phyloP scores from a whole-genome alignment of 2,888 invertebrate species.

The Carcina quercana region DNA sequence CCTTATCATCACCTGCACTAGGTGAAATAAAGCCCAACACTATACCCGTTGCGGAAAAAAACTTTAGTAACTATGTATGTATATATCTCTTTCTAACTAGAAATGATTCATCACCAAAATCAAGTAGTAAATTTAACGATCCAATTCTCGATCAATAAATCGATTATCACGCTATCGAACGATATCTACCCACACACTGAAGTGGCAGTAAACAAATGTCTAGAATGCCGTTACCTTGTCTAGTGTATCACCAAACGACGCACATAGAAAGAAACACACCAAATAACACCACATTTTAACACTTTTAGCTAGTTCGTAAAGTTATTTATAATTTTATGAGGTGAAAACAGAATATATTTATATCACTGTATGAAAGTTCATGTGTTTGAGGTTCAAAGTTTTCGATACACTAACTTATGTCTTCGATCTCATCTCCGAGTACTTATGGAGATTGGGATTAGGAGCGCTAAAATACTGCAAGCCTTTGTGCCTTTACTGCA shows the following conservation, averaged over 20 bases:
- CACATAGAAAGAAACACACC: conserved; percentile 35
- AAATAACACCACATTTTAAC: conserved; percentile 36
- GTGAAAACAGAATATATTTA: conserved; percentile 14
- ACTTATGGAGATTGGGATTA: conserved; percentile 46
- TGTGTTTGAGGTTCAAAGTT: conserved; percentile 44
- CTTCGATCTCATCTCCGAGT: conserved; percentile 43
- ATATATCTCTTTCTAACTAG: too few species aligned
- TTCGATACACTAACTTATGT: conserved; percentile 64
- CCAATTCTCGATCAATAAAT: background rate
- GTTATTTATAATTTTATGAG: conserved; percentile 7
- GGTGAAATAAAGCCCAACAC: too few species aligned
- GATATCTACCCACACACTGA: conserved; percentile 4
- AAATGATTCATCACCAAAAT: too few species aligned
- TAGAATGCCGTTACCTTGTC: conserved; percentile 17
- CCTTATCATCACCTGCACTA: too few species aligned
- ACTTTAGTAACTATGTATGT: too few species aligned
- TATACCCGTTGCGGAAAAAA: too few species aligned
- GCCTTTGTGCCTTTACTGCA: too few species aligned
- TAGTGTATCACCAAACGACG: conserved; percentile 27
- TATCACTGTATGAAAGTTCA: conserved; percentile 33
- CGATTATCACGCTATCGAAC: background rate
- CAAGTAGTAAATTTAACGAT: background rate
- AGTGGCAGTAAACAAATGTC: background rate
- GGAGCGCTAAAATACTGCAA: conserved; percentile 51
- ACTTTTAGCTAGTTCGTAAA: background rate